Evolutionary conservation across 2,797 vertebrate species (phyloP).

Genomic region (Mycteria americana): DNA sequence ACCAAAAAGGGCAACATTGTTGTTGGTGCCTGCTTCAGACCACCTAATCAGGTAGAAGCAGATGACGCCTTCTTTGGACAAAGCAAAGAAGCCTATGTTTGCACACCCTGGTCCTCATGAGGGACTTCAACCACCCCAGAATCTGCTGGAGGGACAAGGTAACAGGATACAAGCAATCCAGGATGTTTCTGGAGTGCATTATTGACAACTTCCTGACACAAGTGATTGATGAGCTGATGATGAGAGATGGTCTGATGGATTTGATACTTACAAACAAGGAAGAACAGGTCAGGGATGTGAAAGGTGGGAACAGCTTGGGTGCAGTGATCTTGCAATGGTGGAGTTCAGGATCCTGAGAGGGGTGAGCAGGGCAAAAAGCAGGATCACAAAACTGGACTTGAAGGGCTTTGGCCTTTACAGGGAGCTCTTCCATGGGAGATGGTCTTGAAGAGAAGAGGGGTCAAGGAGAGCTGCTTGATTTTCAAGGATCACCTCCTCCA

Average conservation of each 20-base stretch:
- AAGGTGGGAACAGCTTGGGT: not conserved
- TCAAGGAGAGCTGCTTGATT: not conserved
- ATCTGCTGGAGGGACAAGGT: not conserved
- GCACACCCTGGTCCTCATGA: not conserved
- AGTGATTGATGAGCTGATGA: not conserved
- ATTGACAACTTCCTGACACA: not conserved
- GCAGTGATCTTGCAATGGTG: not conserved
- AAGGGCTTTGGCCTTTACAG: not conserved
- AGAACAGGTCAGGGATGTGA: not conserved
- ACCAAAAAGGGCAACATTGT: not conserved
- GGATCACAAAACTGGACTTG: not conserved
- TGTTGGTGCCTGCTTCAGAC: not conserved
- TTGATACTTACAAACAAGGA: not conserved
- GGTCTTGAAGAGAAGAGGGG: not conserved
- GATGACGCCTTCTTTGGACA: not conserved
- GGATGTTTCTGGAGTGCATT: not conserved
- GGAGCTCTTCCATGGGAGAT: not conserved
- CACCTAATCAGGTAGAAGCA: not conserved
- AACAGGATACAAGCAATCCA: not conserved
- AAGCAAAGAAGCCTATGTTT: not conserved
- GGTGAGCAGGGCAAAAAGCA: not conserved
- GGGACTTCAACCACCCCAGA: not conserved
- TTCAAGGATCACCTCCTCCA: not conserved
- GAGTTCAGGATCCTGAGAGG: not conserved
- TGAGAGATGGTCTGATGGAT: not conserved